Evolutionary conservation across 2,888 invertebrate genomes (phyloP).

Genomic region (Plagiodera versicolora): DNA sequence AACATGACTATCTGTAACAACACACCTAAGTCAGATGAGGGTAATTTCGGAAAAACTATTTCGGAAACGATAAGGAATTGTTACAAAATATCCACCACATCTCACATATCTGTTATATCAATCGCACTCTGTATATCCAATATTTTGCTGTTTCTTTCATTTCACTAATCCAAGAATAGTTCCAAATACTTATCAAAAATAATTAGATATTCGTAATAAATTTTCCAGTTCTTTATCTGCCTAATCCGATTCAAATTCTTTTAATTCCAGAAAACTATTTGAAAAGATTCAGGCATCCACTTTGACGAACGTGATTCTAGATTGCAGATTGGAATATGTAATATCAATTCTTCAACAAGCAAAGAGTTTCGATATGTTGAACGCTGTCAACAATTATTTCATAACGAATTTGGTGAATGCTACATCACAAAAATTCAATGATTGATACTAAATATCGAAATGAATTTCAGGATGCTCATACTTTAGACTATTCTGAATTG

Average conservation of each 20-base stretch:
- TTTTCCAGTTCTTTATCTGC: too few relatives aligned
- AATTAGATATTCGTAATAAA: too few relatives aligned
- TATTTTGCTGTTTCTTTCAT: too few relatives aligned
- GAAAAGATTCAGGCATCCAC: slow-evolving; percentile 74
- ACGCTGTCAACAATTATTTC: slow-evolving; percentile 66
- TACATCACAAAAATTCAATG: not conserved
- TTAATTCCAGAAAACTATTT: slow-evolving; percentile 62
- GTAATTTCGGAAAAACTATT: too few relatives aligned
- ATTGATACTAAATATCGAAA: not conserved
- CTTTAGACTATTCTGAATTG: slow-evolving; percentile 62
- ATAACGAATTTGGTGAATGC: slow-evolving; percentile 63
- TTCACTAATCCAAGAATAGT: not conserved
- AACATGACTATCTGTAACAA: too few relatives aligned
- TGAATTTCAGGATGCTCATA: slow-evolving; percentile 62
- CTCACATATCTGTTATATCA: too few relatives aligned
- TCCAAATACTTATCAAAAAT: too few relatives aligned
- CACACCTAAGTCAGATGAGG: too few relatives aligned
- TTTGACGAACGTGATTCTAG: slow-evolving; percentile 73
- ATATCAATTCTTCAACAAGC: slow-evolving; percentile 66
- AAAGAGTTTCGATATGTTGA: slow-evolving; percentile 76
- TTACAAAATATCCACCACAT: too few relatives aligned
- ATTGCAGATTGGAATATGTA: slow-evolving; percentile 70
- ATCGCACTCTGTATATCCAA: too few relatives aligned
- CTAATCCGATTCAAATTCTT: too few relatives aligned
- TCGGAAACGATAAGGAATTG: too few relatives aligned